Evolutionary conservation across 2,888 invertebrate species (phyloP).

Genomic region (Pinctada fucata): DNA sequence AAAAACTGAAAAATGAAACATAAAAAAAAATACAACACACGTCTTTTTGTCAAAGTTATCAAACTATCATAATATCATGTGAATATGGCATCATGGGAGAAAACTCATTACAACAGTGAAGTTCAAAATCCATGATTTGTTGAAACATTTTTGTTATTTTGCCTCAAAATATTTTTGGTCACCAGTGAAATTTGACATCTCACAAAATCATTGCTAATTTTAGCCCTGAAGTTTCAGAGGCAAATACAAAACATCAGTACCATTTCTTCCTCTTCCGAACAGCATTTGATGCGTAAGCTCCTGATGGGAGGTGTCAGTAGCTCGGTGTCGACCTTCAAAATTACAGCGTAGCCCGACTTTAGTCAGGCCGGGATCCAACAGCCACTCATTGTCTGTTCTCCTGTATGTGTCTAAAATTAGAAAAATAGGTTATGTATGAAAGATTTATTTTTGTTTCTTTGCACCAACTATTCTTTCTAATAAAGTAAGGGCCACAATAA

Average conservation of each 20-base stretch:
- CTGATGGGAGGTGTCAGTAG: constrained; percentile 59
- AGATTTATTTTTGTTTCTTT: background rate
- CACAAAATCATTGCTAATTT: no score
- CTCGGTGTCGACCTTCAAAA: constrained; percentile 68
- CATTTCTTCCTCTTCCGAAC: constrained; percentile 65
- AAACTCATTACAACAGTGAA: no score
- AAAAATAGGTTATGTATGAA: background rate
- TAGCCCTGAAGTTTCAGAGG: no score
- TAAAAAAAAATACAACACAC: no score
- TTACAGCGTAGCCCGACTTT: constrained; percentile 61
- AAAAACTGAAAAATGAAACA: no score
- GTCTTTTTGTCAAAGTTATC: no score
- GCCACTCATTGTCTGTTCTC: constrained; percentile 65
- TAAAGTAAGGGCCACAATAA: background rate
- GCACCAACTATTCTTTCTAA: background rate
- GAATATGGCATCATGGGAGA: no score
- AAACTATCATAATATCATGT: no score
- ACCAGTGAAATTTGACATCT: no score
- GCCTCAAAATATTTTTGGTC: no score
- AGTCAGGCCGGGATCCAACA: constrained; percentile 64
- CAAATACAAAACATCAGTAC: constrained; percentile 40
- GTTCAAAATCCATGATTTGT: no score
- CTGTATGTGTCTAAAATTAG: constrained; percentile 62
- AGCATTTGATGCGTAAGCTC: constrained; percentile 67
- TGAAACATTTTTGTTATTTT: no score